Conservation (phyloP, 2,113 vertebrate genomes). For the Dromaius novaehollandiae region DNA sequence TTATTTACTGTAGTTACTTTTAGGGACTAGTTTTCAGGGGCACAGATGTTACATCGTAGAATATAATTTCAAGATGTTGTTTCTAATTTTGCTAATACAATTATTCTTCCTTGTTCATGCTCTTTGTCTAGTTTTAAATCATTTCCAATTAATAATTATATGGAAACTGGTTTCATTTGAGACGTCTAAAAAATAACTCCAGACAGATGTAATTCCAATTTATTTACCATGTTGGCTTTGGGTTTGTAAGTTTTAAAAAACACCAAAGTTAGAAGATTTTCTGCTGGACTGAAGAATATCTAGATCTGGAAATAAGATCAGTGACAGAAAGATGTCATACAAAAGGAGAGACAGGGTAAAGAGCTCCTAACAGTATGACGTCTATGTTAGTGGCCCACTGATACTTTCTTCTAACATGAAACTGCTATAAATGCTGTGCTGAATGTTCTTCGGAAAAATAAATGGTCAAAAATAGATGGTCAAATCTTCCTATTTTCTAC, state of each 20-base stretch:
- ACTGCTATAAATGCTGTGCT: not conserved
- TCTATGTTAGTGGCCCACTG: not conserved
- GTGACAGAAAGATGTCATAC: not conserved
- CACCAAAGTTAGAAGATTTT: not conserved
- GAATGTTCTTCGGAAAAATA: not conserved
- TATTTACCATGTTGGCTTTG: not conserved
- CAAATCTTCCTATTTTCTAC: not conserved
- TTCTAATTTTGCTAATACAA: not conserved
- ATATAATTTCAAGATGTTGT: not conserved
- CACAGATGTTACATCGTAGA: not conserved
- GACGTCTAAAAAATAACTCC: not conserved
- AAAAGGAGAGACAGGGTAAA: not conserved
- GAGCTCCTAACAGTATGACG: not conserved
- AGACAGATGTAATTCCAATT: not conserved
- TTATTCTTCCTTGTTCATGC: not conserved
- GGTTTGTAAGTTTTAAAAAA: not conserved
- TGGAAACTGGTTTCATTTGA: not conserved
- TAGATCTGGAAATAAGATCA: not conserved
- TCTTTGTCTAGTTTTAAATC: slow-evolving; percentile 7
- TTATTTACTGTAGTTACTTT: slow-evolving; percentile 3
- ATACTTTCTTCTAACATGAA: not conserved
- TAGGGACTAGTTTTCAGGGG: not conserved
- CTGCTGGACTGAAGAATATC: not conserved
- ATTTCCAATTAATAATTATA: slow-evolving; percentile 23
- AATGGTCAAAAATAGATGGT: not conserved